A percentile compares a stretch with the other conserved stretches of the same genome.
Conservation (phyloP, 2,797 vertebrate species). For the Hyperoplus immaculatus region DNA sequence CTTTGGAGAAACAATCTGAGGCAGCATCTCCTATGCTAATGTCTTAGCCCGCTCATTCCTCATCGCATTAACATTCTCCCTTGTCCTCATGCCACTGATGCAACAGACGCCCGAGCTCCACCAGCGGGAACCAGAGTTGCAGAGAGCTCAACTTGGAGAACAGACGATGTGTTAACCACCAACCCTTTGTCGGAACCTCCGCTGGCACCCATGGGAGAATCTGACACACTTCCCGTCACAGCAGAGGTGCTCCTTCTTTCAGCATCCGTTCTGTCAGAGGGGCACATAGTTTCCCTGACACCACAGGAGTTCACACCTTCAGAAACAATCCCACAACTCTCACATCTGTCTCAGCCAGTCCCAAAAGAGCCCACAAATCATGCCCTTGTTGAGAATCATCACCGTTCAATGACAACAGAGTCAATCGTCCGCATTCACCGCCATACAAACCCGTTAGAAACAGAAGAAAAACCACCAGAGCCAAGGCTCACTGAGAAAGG, state of each 20-base stretch:
- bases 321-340: slow-evolving; percentile 47
- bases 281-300: slow-evolving; percentile 41
- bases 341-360: slow-evolving; percentile 38
- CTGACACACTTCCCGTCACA: slow-evolving; percentile 61
- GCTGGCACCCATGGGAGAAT: slow-evolving; percentile 49
- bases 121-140: slow-evolving; percentile 41
- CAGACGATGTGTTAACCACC: slow-evolving; percentile 51
- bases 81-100: slow-evolving; percentile 65
- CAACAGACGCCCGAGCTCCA: slow-evolving; percentile 57
- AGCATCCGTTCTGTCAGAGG: slow-evolving; percentile 41
- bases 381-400: slow-evolving; percentile 30
- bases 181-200: slow-evolving; percentile 46
- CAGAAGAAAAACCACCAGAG: slow-evolving; percentile 47
- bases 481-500: slow-evolving; percentile 36
- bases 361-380: slow-evolving; percentile 49
- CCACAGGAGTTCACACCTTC: slow-evolving; percentile 40
- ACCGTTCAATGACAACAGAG: slow-evolving; percentile 35
- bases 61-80: slow-evolving; percentile 70
- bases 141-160: slow-evolving; percentile 38
- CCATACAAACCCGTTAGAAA: slow-evolving; percentile 29
- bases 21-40: slow-evolving; percentile 85
- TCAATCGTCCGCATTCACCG: slow-evolving; percentile 24
- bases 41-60: slow-evolving; percentile 63
- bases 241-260: slow-evolving; percentile 57
- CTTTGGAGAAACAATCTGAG: slow-evolving; percentile 84